These are phyloP conservation scores for Gallirallus australis DNA, from an alignment of 2,797 vertebrate species.

Conservation along the genomic window DNA sequence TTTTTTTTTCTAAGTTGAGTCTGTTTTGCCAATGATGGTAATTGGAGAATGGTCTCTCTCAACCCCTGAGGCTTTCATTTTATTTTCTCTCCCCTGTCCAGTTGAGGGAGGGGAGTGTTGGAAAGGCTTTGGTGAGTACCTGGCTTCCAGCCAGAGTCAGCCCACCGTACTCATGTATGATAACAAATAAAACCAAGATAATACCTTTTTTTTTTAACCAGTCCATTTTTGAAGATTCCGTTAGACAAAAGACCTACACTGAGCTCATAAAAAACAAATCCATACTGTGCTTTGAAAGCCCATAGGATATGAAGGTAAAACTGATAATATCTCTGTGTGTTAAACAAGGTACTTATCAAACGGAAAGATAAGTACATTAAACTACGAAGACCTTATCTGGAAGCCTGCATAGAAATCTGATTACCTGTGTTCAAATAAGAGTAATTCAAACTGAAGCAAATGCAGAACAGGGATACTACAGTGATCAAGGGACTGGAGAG, in stretches of 20 bases:
- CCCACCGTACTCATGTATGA: not conserved
- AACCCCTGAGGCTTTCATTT: no score
- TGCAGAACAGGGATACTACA: not conserved
- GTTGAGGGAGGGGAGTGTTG: no score
- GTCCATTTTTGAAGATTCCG: not conserved
- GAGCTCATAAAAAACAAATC: not conserved
- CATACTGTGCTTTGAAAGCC: not conserved
- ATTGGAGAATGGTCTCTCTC: no score
- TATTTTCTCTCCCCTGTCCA: no score
- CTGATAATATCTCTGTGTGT: rapidly evolving
- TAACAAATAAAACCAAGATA: not conserved
- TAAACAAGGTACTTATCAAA: not conserved
- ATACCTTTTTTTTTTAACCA: not conserved
- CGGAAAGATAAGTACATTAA: not conserved
- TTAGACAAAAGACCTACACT: not conserved
- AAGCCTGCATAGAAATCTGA: not conserved
- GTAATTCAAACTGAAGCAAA: not conserved
- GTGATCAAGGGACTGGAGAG: not conserved
- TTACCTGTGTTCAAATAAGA: not conserved
- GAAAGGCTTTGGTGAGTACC: no score
- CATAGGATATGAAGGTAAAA: not conserved
- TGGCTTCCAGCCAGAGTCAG: no score
- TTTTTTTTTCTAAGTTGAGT: no score
- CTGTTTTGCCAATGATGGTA: no score
- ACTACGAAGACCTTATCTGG: not conserved